phyloP scores from a whole-genome alignment of 2,113 vertebrate species.

The Origma solitaria region DNA sequence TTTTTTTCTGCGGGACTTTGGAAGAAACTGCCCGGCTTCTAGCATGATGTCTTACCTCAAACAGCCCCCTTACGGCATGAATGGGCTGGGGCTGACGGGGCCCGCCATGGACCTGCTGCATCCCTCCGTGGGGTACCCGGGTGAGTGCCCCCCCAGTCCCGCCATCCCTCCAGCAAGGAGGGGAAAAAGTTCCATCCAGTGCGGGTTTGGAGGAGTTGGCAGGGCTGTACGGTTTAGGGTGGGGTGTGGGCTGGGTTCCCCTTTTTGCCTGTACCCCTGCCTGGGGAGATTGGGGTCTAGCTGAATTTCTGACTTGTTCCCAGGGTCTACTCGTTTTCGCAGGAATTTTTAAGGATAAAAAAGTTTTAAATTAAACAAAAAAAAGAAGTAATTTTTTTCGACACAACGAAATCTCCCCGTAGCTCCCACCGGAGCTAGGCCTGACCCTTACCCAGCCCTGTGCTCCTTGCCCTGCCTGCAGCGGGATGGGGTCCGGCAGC shows the following conservation, averaged over 20 bases:
- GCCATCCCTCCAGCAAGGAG: not conserved
- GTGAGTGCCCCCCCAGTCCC: constrained; percentile 62
- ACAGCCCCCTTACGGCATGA: constrained; percentile 98
- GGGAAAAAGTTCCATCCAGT: not conserved
- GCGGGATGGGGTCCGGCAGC: not conserved
- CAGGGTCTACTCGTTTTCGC: rapidly evolving
- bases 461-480: rapidly evolving
- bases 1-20: constrained; percentile 45
- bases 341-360: not conserved
- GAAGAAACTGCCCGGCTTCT: constrained; percentile 78
- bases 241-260: not conserved
- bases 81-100: constrained; percentile 94
- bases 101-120: constrained; percentile 95
- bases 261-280: not conserved
- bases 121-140: constrained; percentile 95
- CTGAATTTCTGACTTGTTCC: not conserved
- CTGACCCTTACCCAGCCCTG: not conserved
- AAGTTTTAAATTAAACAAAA: not conserved
- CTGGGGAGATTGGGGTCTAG: not conserved
- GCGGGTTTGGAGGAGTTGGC: not conserved
- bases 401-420: not conserved
- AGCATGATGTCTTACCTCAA: constrained; percentile 99
- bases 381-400: not conserved
- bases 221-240: not conserved
- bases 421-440: not conserved